phyloP scores from a whole-genome alignment of 1,140 invertebrate species.

The Drosophila quadrilineata region DNA sequence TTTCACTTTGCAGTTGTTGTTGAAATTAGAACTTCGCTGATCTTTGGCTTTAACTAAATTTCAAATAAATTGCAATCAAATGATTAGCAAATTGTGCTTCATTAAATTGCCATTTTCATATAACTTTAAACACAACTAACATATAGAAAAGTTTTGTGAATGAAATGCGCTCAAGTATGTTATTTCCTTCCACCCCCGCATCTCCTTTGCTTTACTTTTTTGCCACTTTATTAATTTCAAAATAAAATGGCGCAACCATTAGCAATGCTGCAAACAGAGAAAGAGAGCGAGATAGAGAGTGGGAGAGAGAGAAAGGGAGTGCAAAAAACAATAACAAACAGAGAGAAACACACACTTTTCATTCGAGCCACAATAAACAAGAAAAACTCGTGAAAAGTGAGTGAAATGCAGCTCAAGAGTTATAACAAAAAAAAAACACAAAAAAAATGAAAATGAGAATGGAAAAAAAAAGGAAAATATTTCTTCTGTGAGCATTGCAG shows the following conservation, averaged over 20 bases:
- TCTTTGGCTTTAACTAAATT: no score
- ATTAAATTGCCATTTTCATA: slow-evolving; percentile 35
- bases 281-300: slow-evolving; percentile 15
- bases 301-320: neutral
- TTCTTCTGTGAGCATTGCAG: slow-evolving; percentile 46
- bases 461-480: slow-evolving; percentile 15
- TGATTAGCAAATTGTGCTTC: slow-evolving; percentile 27
- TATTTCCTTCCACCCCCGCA: no score
- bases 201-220: slow-evolving; percentile 55
- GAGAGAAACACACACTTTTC: slow-evolving; percentile 3
- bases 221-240: slow-evolving; percentile 75
- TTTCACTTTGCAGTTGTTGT: slow-evolving; percentile 43
- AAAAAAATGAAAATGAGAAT: slow-evolving; percentile 47
- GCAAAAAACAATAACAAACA: slow-evolving; percentile 28
- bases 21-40: neutral
- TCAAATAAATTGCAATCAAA: slow-evolving; percentile 17
- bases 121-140: slow-evolving; percentile 27
- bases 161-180: no score
- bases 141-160: slow-evolving; percentile 36
- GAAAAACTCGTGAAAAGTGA: slow-evolving; percentile 19
- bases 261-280: slow-evolving; percentile 46
- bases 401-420: slow-evolving; percentile 38
- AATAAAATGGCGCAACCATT: slow-evolving; percentile 70
- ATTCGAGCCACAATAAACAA: slow-evolving; percentile 57
- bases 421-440: slow-evolving; percentile 44